These are phyloP conservation scores for Camelus dromedarius DNA, from an alignment of 2,113 vertebrate species.

Conservation along the genomic window DNA sequence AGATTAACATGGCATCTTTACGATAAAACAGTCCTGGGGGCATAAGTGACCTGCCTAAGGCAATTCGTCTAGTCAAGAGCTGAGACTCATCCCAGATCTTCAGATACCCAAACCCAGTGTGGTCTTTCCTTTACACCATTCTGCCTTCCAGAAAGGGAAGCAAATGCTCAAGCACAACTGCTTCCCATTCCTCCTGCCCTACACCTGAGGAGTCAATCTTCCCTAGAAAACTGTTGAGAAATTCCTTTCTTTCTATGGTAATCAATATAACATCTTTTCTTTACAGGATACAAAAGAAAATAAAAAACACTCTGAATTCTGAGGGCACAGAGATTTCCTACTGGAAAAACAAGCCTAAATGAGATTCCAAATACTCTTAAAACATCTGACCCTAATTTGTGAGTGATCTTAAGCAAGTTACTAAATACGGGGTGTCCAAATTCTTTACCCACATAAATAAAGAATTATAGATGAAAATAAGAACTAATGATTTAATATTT, in stretches of 20 bases:
- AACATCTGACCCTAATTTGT: slow-evolving; percentile 7
- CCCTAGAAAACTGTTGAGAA: background rate
- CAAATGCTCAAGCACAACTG: background rate
- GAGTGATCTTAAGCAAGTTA: background rate
- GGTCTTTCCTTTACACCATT: background rate
- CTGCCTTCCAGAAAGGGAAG: background rate
- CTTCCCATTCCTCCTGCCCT: background rate
- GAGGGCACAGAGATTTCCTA: background rate
- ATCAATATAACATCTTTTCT: background rate
- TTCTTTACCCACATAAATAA: background rate
- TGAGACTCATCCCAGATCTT: background rate
- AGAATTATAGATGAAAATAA: background rate
- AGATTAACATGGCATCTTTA: background rate
- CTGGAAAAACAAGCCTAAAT: background rate
- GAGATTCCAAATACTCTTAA: slow-evolving; percentile 37
- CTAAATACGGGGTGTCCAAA: background rate
- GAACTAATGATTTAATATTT: slow-evolving; percentile 7
- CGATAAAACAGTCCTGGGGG: background rate
- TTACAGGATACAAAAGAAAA: background rate
- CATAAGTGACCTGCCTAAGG: background rate
- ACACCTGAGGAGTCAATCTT: background rate
- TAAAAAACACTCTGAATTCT: background rate
- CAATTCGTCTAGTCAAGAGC: background rate
- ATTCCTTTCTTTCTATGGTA: background rate
- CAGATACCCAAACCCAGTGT: background rate